Evolutionary conservation across 1,140 invertebrate species (phyloP).

Genomic region (Aphelenchoides fujianensis): DNA sequence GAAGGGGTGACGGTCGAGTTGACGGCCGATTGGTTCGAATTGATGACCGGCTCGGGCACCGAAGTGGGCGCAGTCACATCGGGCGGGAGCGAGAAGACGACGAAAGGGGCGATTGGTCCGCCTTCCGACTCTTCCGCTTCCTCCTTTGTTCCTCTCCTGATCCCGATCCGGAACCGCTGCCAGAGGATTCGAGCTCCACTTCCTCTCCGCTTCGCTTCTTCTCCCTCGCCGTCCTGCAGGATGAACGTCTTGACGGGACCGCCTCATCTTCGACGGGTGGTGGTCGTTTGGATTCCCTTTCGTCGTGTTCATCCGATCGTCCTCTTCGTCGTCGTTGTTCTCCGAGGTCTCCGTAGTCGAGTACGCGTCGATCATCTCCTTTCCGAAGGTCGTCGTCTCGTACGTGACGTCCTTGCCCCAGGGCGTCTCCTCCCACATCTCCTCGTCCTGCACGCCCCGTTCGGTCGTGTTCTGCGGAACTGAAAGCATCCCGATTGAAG

Average conservation of each 20-base stretch:
- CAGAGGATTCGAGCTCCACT: not conserved
- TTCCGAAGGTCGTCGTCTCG: not conserved
- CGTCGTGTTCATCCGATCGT: not conserved
- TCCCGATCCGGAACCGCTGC: not conserved
- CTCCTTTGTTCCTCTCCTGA: not conserved
- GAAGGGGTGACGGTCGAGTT: not conserved
- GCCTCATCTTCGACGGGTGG: no score
- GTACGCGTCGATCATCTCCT: no score
- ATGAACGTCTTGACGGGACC: no score
- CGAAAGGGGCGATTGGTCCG: not conserved
- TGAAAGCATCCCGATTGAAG: no score
- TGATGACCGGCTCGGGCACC: not conserved
- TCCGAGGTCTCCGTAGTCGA: no score
- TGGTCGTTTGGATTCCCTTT: not conserved
- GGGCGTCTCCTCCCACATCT: not conserved
- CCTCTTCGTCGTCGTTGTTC: not conserved
- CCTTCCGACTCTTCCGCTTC: not conserved
- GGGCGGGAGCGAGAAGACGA: not conserved
- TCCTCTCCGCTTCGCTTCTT: not conserved
- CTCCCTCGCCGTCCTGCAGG: no score
- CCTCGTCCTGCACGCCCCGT: not conserved
- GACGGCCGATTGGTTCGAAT: slow-evolving; percentile 3
- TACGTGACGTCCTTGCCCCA: not conserved
- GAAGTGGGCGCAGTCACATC: slow-evolving; percentile 10
- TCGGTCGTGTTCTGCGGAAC: not conserved